Conservation (phyloP, 2,888 invertebrate species). For the Drosophila macrospina region DNA sequence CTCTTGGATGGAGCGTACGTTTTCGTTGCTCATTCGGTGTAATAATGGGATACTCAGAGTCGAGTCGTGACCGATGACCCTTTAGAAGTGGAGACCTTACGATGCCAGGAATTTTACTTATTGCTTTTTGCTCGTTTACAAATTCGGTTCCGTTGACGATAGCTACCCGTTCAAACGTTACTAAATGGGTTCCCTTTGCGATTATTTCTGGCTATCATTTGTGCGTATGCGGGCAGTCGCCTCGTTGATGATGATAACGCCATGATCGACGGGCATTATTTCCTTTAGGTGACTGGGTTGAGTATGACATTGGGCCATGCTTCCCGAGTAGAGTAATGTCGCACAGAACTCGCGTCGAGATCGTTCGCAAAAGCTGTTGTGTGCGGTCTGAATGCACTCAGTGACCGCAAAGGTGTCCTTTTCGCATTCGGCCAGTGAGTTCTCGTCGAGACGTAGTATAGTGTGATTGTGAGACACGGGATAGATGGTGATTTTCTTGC, state of each 20-base stretch:
- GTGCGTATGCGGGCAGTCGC: conserved; percentile 11
- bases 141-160: conserved; percentile 5
- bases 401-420: conserved; percentile 18
- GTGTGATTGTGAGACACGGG: conserved; percentile 1
- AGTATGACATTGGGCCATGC: conserved; percentile 8
- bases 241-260: conserved; percentile 18
- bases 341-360: conserved; percentile 20
- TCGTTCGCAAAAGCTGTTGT: conserved; percentile 10
- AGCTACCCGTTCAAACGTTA: conserved; percentile 8
- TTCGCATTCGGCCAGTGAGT: conserved; percentile 28
- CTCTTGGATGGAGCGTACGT: conserved; percentile 2
- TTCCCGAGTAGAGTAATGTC: conserved; percentile 16
- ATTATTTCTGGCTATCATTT: too few species aligned
- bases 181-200: conserved; percentile 1
- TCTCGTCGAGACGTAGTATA: conserved; percentile 19
- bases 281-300: conserved; percentile 19
- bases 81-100: conserved; percentile 5
- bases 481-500: too few species aligned
- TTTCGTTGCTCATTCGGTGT: too few species aligned
- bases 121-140: conserved; percentile 2
- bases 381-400: conserved; percentile 14
- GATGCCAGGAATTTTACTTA: conserved; percentile 5
- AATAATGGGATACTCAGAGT: conserved; percentile 6
- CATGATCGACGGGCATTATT: conserved; percentile 10
- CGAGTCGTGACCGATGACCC: conserved; percentile 5